Percentiles rank a stretch among this genome's conserved stretches.
phyloP scores from a whole-genome alignment of 2,888 invertebrate genomes.

The Harpagoxenus sublaevis region DNA sequence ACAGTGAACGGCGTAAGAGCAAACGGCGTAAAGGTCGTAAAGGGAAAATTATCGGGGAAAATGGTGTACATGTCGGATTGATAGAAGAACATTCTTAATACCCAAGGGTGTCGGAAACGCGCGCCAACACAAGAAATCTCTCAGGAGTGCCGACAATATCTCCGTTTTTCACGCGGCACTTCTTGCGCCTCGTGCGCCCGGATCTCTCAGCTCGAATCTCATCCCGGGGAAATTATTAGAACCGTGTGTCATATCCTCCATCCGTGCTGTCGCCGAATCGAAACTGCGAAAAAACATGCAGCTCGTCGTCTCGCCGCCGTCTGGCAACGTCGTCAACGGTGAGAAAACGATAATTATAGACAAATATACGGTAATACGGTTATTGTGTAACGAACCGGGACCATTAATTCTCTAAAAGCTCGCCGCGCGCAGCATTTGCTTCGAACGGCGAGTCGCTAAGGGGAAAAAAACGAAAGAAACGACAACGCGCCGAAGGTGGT shows the following conservation, averaged over 20 bases:
- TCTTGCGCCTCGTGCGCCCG: conserved; percentile 29
- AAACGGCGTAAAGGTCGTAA: conserved; percentile 9
- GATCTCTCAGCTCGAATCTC: conserved; percentile 37
- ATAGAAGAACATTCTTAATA: conserved; percentile 41
- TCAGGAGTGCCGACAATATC: conserved; percentile 26
- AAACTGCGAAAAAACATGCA: conserved; percentile 3
- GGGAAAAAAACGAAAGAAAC: background rate
- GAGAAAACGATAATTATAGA: conserved; percentile 32
- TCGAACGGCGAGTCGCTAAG: background rate
- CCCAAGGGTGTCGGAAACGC: conserved; percentile 1
- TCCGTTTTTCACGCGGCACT: conserved; percentile 20
- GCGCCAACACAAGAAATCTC: conserved; percentile 50
- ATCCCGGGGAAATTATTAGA: conserved; percentile 24
- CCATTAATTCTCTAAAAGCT: conserved; percentile 37
- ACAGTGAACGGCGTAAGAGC: background rate
- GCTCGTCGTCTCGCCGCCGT: conserved; percentile 6
- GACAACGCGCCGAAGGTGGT: conserved; percentile 2
- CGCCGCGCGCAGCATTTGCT: background rate
- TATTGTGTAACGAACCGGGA: conserved; percentile 31
- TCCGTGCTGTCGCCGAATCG: conserved; percentile 1
- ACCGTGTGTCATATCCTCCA: background rate
- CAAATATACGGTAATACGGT: conserved; percentile 10
- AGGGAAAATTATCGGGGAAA: conserved; percentile 19
- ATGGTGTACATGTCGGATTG: conserved; percentile 32
- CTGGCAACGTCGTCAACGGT: conserved; percentile 8